Evolutionary conservation across 2,797 vertebrate genomes (phyloP).

Genomic region (Neosalanx taihuensis): DNA sequence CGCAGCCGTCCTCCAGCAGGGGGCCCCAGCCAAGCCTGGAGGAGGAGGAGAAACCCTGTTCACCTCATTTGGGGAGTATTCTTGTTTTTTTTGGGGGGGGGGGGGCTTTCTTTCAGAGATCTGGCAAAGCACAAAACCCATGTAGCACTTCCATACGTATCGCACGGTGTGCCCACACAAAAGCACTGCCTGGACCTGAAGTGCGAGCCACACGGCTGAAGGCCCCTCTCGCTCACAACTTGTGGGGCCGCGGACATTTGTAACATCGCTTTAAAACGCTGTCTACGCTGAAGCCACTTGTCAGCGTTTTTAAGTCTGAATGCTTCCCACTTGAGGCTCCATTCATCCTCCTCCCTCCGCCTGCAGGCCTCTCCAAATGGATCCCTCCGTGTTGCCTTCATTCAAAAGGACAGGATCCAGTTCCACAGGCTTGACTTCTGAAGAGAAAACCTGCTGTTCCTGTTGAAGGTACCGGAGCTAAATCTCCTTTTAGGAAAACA

Average conservation of each 20-base stretch:
- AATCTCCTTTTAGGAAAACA: background rate
- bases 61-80: background rate
- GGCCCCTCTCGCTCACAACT: background rate
- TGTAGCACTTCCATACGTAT: background rate
- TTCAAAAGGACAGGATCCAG: slow-evolving; percentile 14
- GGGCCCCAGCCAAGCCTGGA: slow-evolving; percentile 37
- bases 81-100: background rate
- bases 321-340: slow-evolving; percentile 2
- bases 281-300: background rate
- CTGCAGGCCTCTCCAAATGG: slow-evolving; percentile 15
- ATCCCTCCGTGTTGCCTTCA: slow-evolving; percentile 16
- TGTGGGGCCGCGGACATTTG: background rate
- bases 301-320: slow-evolving; percentile 8
- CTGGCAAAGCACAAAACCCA: background rate
- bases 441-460: slow-evolving; percentile 29
- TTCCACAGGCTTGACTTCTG: slow-evolving; percentile 31
- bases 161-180: background rate
- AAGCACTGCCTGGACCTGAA: background rate
- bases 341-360: slow-evolving; percentile 10
- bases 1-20: slow-evolving; percentile 52
- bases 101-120: background rate
- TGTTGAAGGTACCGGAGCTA: background rate
- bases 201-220: background rate
- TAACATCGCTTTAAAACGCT: background rate
- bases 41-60: slow-evolving; percentile 3